These are phyloP conservation scores for Leptinotarsa haldemani DNA, from an alignment of 2,888 invertebrate genomes.

Conservation along the genomic window DNA sequence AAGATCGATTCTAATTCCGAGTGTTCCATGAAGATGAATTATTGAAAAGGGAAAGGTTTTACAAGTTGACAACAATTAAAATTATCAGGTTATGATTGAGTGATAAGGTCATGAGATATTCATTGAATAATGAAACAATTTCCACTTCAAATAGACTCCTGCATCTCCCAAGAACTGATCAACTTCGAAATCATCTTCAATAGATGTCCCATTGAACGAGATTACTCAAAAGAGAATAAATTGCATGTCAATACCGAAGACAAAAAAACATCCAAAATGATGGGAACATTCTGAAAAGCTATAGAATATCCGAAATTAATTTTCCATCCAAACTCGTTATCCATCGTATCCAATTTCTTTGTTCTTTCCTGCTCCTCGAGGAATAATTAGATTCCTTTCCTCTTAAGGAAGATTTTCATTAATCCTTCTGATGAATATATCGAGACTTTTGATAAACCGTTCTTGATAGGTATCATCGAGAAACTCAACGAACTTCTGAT, in stretches of 20 bases:
- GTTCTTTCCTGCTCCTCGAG: constrained; percentile 4
- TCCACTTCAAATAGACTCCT: no score
- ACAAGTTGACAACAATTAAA: no score
- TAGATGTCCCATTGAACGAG: background rate
- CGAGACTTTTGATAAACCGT: constrained; percentile 13
- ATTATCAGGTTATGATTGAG: no score
- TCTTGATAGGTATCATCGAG: constrained; percentile 7
- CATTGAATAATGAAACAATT: no score
- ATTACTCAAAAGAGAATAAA: background rate
- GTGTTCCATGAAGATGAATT: no score
- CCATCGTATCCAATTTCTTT: constrained; percentile 14
- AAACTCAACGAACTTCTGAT: constrained; percentile 24
- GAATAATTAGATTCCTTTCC: constrained; percentile 12
- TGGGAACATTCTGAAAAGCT: background rate
- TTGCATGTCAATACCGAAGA: background rate
- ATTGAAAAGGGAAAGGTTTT: no score
- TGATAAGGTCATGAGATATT: no score
- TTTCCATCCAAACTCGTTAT: constrained; percentile 7
- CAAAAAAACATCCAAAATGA: background rate
- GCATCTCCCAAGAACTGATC: background rate
- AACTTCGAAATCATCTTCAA: background rate
- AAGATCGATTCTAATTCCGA: no score
- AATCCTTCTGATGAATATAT: constrained; percentile 18
- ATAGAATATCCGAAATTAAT: background rate
- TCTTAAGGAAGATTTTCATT: background rate